A percentile compares a stretch with the other conserved stretches of the same genome.
Evolutionary conservation across 2,797 vertebrate species (phyloP).

Genomic region (Trachurus trachurus): DNA sequence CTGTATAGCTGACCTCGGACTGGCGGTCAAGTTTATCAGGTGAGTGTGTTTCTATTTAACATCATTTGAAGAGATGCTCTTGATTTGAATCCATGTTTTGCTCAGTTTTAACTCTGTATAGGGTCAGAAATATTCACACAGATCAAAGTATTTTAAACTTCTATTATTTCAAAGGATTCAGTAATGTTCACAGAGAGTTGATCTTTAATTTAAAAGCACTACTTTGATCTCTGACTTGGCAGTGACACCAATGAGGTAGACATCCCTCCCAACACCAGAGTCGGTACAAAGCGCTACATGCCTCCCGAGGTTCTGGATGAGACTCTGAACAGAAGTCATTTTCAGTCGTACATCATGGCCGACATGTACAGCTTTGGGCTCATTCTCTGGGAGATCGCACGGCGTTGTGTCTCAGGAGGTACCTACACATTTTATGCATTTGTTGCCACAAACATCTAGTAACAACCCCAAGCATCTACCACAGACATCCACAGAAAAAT

Average conservation of each 20-base stretch:
- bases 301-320: constrained; percentile 97
- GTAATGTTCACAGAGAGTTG: background rate
- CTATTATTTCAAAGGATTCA: constrained; percentile 1
- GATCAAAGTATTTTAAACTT: constrained; percentile 1
- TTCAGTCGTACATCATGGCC: constrained; percentile 98
- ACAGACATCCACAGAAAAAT: background rate
- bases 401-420: constrained; percentile 97
- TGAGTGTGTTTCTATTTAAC: constrained; percentile 32
- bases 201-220: constrained; percentile 1
- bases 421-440: constrained; percentile 37
- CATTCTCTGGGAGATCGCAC: constrained; percentile 96
- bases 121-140: background rate
- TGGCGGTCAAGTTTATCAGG: constrained; percentile 99
- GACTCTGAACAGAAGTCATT: constrained; percentile 94
- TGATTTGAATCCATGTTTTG: background rate
- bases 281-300: constrained; percentile 98
- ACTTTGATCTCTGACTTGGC: constrained; percentile 19
- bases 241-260: constrained; percentile 98
- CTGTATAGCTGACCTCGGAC: constrained; percentile 96
- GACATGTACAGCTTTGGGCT: constrained; percentile 99
- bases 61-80: background rate
- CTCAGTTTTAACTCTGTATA: background rate
- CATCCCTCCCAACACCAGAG: constrained; percentile 95
- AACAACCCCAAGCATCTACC: background rate
- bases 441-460: background rate